These are phyloP conservation scores for Cyclophora punctaria DNA, from an alignment of 2,888 invertebrate genomes.

Conservation along the genomic window DNA sequence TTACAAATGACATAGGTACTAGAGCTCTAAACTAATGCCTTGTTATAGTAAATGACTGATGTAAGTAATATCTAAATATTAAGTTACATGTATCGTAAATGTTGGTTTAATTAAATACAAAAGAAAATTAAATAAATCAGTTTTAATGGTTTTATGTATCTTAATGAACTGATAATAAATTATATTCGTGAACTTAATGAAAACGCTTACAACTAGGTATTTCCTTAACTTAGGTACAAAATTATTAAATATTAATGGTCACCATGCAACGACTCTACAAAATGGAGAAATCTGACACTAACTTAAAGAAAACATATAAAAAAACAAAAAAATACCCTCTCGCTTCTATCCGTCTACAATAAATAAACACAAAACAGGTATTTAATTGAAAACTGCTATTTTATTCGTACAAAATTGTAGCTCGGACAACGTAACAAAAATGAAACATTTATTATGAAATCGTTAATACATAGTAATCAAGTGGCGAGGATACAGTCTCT, in stretches of 20 bases:
- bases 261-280: constrained; percentile 60
- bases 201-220: constrained; percentile 64
- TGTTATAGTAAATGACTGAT: constrained; percentile 74
- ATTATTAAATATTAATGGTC: constrained; percentile 67
- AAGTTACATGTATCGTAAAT: constrained; percentile 64
- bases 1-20: constrained; percentile 70
- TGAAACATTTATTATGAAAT: constrained; percentile 9
- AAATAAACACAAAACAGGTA: constrained; percentile 58
- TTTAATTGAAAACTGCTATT: constrained; percentile 49
- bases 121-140: constrained; percentile 73
- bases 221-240: constrained; percentile 70
- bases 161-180: constrained; percentile 75
- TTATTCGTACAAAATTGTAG: constrained; percentile 61
- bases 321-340: constrained; percentile 55
- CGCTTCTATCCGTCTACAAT: constrained; percentile 34
- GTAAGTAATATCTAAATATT: constrained; percentile 33
- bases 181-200: constrained; percentile 71
- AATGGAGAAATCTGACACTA: constrained; percentile 63
- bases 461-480: constrained; percentile 25
- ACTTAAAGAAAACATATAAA: constrained; percentile 23
- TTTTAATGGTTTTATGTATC: constrained; percentile 66
- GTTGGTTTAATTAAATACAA: constrained; percentile 65
- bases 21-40: constrained; percentile 62
- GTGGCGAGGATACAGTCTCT: constrained; percentile 57
- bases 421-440: constrained; percentile 50